phyloP scores from a whole-genome alignment of 2,113 vertebrate genomes.

The Pterophyllum scalare region DNA sequence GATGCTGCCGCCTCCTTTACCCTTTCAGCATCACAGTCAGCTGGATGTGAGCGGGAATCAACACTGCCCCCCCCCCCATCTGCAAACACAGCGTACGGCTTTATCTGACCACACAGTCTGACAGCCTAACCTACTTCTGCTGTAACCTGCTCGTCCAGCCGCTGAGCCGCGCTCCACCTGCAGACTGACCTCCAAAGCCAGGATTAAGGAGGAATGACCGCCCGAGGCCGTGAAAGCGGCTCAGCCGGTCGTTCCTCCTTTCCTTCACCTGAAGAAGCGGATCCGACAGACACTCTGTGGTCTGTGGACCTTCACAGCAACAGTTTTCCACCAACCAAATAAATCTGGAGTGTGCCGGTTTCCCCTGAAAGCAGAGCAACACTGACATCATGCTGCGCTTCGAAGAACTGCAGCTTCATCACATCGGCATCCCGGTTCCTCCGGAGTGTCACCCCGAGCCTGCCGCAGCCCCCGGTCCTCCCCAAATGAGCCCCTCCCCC shows the following conservation, averaged over 20 bases:
- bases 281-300: too few species aligned
- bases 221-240: not conserved
- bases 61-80: not conserved
- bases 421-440: too few species aligned
- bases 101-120: not conserved
- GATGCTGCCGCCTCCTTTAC: not conserved
- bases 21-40: slow-evolving; percentile 17
- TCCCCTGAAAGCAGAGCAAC: too few species aligned
- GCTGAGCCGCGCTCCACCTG: not conserved
- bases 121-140: slow-evolving; percentile 8
- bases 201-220: slow-evolving; percentile 29
- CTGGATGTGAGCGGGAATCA: not conserved
- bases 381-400: too few species aligned
- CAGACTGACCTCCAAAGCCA: slow-evolving; percentile 14
- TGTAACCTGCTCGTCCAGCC: not conserved
- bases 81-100: not conserved
- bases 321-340: too few species aligned
- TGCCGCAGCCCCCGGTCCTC: too few species aligned
- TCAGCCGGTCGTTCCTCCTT: not conserved
- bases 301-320: too few species aligned
- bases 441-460: too few species aligned
- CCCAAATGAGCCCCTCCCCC: too few species aligned
- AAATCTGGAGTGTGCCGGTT: too few species aligned
- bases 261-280: too few species aligned
- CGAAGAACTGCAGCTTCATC: too few species aligned